These are phyloP conservation scores for Cataglyphis albicans DNA, from an alignment of 2,888 invertebrate species.

Conservation along the genomic window DNA sequence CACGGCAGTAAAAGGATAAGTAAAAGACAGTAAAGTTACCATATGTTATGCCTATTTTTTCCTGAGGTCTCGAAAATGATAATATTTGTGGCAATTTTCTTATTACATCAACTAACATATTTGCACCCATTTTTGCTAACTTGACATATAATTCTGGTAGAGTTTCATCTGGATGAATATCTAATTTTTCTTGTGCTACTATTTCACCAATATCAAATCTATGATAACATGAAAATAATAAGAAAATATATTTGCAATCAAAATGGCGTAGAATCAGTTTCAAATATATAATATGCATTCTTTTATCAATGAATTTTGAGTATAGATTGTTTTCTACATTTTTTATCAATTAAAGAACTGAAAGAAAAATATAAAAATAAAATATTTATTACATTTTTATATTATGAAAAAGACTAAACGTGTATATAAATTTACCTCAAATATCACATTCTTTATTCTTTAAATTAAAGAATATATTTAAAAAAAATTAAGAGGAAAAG, in stretches of 20 bases:
- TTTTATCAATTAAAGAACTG: neutral
- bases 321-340: neutral
- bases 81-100: slow-evolving; percentile 88
- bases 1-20: neutral
- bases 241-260: slow-evolving; percentile 6
- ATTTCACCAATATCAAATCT: slow-evolving; percentile 93
- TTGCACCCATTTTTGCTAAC: slow-evolving; percentile 90
- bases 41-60: slow-evolving; percentile 89
- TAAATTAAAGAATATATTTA: neutral
- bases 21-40: slow-evolving; percentile 87
- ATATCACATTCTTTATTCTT: neutral
- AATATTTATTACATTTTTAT: slow-evolving; percentile 9
- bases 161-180: slow-evolving; percentile 88
- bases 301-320: neutral
- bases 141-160: slow-evolving; percentile 89
- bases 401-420: neutral
- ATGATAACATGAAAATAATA: slow-evolving; percentile 60
- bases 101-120: slow-evolving; percentile 89
- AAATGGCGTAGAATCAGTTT: neutral
- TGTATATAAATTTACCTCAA: neutral
- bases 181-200: slow-evolving; percentile 88
- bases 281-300: neutral
- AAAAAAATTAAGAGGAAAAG: slow-evolving; percentile 7
- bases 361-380: neutral
- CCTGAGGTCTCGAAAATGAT: slow-evolving; percentile 88